Evolutionary conservation across 1,140 invertebrate species (phyloP), one percentile per base, ranked within the genome.

Genomic region (Pachyrhynchus sulphureomaculatus): DNA sequence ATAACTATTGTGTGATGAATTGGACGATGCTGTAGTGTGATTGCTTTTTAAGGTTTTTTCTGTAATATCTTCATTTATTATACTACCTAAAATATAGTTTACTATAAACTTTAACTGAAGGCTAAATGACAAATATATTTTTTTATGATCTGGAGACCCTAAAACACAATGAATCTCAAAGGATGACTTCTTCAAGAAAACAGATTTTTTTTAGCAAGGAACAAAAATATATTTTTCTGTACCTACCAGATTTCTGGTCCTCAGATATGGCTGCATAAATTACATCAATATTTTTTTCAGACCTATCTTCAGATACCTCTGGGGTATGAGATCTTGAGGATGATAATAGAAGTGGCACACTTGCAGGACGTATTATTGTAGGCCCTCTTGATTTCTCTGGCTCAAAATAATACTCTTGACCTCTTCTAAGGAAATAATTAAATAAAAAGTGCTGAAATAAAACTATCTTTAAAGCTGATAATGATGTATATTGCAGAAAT

Each of bases 1-100:
- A 52, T 70, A 72, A 63, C 70, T 72, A 52, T 39, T 62, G 10
- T 51, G 29, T 3, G 20, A 23, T 29, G 62, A 64, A 36, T 18
- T 58, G 15, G 62, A 64, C 13, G 54, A 49, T 10, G 24, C 41
- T 18, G 64, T 63, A n/a, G 52, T 36, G 1, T 48, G 15, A 56
- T 37, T 42, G 44, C 51, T 65, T 41, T 39, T 56, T 29, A 41
- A 2, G 8, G 37, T 48, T 42, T 51, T 62, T 6, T 62, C 49
- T 10, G 29, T 26, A 36, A 23, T 36, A 37, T 6, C 36, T 48
- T 61, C 63, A 34, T 52, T 39, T 17, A 37, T 20, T 5, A 29
- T 42, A 48, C 12, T 23, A 29, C 24, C 59, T 63, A 15, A n/a
- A 37, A 56, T 53, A n/a, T n/a, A 29, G 6, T 17, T 49, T n/a